Base-by-base conservation (phyloP, 2,888 invertebrate genomes). In the Nysson spinosus region DNA sequence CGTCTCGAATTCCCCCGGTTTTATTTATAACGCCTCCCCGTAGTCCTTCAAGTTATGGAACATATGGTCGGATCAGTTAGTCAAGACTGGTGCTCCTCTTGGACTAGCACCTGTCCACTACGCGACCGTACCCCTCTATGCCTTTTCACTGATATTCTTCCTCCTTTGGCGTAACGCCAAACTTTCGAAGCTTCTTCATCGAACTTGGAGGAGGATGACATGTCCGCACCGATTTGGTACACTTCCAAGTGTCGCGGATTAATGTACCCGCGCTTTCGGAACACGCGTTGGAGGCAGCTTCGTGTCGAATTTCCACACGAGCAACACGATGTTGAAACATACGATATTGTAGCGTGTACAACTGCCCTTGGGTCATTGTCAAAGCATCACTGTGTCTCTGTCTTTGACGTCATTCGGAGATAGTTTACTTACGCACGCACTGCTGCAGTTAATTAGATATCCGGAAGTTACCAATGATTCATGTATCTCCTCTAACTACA, bases 21-120 rank as follows among this genome's bases (percentile, higher is more conserved):
- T 73, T 70, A 74, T 68, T 70, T 68, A 65, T 65, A 68, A 54
- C 56, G 11, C 35, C 46, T 20, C 39, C 35, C 11, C 26, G 28
- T 26, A 37, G 34, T 52, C 28, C 44, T 34, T 14, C 37, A 34
- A n/a, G 20, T 34, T 26, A 16, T 20, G 34, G 14, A 42, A 34
- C 63, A 57, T 66, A 60, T 47, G 55, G 52, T 40, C 47, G 34
- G 50, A 61, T 65, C 69, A 32, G 52, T 57, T 44, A 22, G 44
- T 34, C 51, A 54, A 39, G 57, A 44, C 39, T 43, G 35, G 43
- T 17, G 9, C 35, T 24, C 16, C 39, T 17, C 19, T 19, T 24
- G 17, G 52, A 14, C 9, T 16, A 40, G 46, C 73, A 72, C 69
- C 73, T 72, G 69, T 62, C 66, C 50, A 34, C 51, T 43, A 24